A percentile compares a stretch with the other conserved stretches of the same genome.
phyloP scores from a whole-genome alignment of 2,888 invertebrate genomes.

The Sialis lutaria region DNA sequence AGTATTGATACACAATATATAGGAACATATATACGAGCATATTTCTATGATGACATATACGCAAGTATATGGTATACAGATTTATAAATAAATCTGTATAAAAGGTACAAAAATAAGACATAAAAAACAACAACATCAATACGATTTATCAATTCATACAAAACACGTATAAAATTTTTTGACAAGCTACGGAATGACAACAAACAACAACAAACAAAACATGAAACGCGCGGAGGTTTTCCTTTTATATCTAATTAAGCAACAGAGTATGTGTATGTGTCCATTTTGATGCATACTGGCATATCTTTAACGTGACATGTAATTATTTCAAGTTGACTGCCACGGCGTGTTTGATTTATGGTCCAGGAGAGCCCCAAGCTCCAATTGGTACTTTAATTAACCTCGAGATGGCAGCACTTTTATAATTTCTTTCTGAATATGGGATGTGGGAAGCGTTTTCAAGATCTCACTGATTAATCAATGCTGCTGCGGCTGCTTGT shows the following conservation, averaged over 20 bases:
- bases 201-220: constrained; percentile 6
- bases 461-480: constrained; percentile 1
- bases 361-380: constrained; percentile 21
- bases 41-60: too few species aligned
- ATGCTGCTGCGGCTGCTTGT: not conserved
- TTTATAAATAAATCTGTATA: too few species aligned
- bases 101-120: too few species aligned
- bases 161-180: too few species aligned
- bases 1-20: too few species aligned
- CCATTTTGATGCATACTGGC: constrained; percentile 24
- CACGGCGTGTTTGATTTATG: constrained; percentile 28
- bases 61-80: too few species aligned
- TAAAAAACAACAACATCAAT: too few species aligned
- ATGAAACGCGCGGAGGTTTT: constrained; percentile 19
- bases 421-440: constrained; percentile 14
- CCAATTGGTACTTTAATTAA: constrained; percentile 32
- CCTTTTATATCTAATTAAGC: too few species aligned
- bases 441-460: constrained; percentile 1
- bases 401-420: constrained; percentile 22
- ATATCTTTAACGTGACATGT: constrained; percentile 28
- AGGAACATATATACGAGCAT: too few species aligned
- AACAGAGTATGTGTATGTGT: not conserved
- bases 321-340: constrained; percentile 28
- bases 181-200: too few species aligned
- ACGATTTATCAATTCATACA: too few species aligned